Evolutionary conservation across 2,888 invertebrate species (phyloP), one percentile per base, ranked within the genome.

Genomic region (Theodoxus fluviatilis): DNA sequence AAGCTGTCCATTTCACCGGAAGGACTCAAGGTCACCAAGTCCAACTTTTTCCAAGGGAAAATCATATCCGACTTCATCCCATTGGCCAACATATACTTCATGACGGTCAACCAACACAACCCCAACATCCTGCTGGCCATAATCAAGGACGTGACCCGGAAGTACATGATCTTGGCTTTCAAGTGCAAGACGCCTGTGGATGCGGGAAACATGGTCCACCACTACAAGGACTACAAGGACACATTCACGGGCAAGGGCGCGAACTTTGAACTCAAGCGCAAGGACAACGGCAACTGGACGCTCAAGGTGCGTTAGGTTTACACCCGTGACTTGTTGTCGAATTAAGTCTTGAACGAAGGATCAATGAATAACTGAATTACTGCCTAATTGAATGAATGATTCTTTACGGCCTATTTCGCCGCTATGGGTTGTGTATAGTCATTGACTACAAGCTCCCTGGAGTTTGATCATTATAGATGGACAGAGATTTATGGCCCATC

Each of bases 241-340:
- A 70, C 68, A 18, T 67, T 70, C 25, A 70, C 68, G 28, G 69
- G 70, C 57, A n/a, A 69, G 22, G 18, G 61, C 18, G 71, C 71
- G 31, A 73, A 76, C 64, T 71, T 77, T 3, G 75, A 75, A 57
- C 65, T 76, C 4, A 74, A 67, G 43, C 71, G 74, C 22, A 67
- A 74, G 6, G 79, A 79, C 1, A 79, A 78, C 65, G 80, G 79
- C 38, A 82, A 82, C 73, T 82, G 82, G 82, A 82, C 82, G 3
- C 71, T 81, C n/a, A 74, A 75, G 22, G 71, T 71, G n/a, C 65
- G 73, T 12, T 43, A 43, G 40, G 52, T 31, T 40, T n/a, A 52
- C 7, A 33, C n/a, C n/a, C n/a, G n/a, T n/a, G n/a, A n/a, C n/a
- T n/a, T n/a, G n/a, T n/a, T n/a, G n/a, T n/a, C n/a, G n/a, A n/a